phyloP scores from a whole-genome alignment of 2,113 vertebrate genomes.

The Octodon degus region DNA sequence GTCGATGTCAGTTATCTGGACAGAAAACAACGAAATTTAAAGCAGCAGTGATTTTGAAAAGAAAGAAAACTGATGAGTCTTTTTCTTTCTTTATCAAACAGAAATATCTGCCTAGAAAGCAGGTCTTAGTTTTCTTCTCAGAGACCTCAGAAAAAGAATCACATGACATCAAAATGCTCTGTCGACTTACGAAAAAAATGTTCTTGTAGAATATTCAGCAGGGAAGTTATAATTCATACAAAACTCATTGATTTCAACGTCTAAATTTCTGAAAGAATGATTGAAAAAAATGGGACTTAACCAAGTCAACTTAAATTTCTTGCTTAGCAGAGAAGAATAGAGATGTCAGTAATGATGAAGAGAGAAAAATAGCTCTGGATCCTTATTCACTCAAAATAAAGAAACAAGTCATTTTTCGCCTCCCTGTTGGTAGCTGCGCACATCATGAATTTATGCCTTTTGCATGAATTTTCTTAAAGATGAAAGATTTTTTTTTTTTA shows the following conservation, averaged over 20 bases:
- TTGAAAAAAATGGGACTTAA: constrained; percentile 18
- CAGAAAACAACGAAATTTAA: background rate
- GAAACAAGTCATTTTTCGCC: background rate
- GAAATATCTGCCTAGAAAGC: constrained; percentile 18
- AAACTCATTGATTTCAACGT: constrained; percentile 38
- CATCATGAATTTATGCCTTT: background rate
- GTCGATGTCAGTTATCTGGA: background rate
- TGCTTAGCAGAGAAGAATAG: constrained; percentile 22
- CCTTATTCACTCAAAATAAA: background rate
- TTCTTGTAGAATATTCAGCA: background rate
- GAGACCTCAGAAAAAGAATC: constrained; percentile 1
- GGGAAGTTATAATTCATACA: constrained; percentile 18
- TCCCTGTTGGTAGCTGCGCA: background rate
- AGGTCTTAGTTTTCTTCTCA: background rate
- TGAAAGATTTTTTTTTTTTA: background rate
- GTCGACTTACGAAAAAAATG: background rate
- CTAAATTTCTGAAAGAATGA: constrained; percentile 59
- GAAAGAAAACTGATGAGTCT: background rate
- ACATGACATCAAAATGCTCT: background rate
- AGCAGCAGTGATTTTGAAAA: background rate
- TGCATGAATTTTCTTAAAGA: constrained; percentile 30
- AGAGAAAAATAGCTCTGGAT: constrained; percentile 32
- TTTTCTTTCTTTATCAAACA: background rate
- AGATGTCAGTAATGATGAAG: constrained; percentile 23
- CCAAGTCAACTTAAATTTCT: constrained; percentile 7